A percentile compares a stretch with the other conserved stretches of the same genome.
Conservation (phyloP, 2,113 vertebrate genomes). For the Xyliphius kryptos region DNA sequence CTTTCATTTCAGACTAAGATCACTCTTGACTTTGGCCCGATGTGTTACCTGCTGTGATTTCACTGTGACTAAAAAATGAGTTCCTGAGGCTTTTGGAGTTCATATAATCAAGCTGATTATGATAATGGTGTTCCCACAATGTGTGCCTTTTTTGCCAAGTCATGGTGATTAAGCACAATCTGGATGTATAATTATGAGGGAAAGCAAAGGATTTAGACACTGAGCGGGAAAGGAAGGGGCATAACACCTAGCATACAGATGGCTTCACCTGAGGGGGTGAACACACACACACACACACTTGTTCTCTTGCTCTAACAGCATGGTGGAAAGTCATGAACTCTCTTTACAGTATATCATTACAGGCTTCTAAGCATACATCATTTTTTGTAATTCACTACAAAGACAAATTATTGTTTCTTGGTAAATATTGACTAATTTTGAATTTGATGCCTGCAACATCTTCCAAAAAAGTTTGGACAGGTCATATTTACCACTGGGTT, state of each 20-base stretch:
- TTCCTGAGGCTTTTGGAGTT: slow-evolving; percentile 7
- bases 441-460: no score
- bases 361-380: no score
- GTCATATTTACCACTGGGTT: no score
- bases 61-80: background rate
- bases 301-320: no score
- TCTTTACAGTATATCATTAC: no score
- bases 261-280: slow-evolving; percentile 44
- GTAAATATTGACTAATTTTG: no score
- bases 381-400: no score
- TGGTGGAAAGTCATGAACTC: no score
- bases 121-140: slow-evolving; percentile 1
- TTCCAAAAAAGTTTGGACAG: no score
- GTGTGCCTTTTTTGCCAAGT: slow-evolving; percentile 19
- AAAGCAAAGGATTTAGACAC: no score
- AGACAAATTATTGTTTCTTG: no score
- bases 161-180: slow-evolving; percentile 28
- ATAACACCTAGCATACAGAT: slow-evolving; percentile 58
- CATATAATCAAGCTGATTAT: slow-evolving; percentile 6
- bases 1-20: background rate
- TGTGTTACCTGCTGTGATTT: background rate
- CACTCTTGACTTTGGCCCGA: background rate
- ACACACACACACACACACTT: slow-evolving; percentile 19
- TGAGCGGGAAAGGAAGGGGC: background rate
- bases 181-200: slow-evolving; percentile 21